Base-by-base conservation (phyloP, 1,140 invertebrate genomes). In the Zaprionus africanus region DNA sequence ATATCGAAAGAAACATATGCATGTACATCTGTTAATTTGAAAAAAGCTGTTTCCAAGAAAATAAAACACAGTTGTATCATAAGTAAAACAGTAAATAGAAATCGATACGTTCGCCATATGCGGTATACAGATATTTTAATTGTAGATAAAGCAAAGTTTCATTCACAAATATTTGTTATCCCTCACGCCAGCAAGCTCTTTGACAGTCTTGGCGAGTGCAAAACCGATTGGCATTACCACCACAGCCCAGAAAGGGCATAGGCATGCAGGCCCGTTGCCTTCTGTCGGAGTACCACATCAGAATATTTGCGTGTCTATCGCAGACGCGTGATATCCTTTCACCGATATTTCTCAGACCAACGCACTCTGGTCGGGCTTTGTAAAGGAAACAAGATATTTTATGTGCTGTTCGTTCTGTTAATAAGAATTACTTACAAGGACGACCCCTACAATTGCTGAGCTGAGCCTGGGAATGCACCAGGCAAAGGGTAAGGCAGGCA, bases 251-350 rank as follows among this genome's bases (percentile, higher is more conserved):
- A 13, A 51, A 51, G 11, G 19, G 19, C 46, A 51, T 51, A 4
- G 46, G 46, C 46, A 51, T 5, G 46, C 46, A 51, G 46, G 19
- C 19, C 4, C 46, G 19, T 13, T 22, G 19, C 4, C 4, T 24
- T 19, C 46, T 19, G 12, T 51, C 46, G 1, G 46, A 51, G 46
- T 51, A 51, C 46, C 46, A 51, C 46, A 51, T 51, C 19, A 51
- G 19, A 12, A 51, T 11, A 51, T 51, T 51, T 0, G 46, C 2
- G 11, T 24, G 9, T 13, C 19, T 24, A 24, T 51, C 46, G 19
- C 46, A 51, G 19, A 51, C 11, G 1, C 46, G 12, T 2, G 46
- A 51, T 51, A 51, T 51, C 11, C 46, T 19, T 24, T 51, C 46
- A 11, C 46, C 46, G 11, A 24, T 51, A 24, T 51, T 51, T 11